Evolutionary conservation across 2,888 invertebrate species (phyloP), one percentile per base, ranked within the genome.

Genomic region (Caenorhabditis angaria): DNA sequence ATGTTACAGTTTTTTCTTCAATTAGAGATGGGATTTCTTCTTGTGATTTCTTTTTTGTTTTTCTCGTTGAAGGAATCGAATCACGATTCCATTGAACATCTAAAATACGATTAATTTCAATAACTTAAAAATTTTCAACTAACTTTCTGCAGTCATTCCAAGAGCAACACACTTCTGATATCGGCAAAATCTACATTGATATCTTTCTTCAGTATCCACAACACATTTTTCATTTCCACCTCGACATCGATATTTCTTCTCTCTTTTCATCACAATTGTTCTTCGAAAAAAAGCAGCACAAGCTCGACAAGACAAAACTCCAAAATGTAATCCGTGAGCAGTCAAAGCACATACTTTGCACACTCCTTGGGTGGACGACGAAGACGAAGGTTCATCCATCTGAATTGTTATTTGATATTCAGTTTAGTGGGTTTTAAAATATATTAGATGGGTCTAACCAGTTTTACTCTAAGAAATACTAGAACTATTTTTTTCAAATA

Each of bases 71-170:
- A 20, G 53, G 61, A 3, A 76, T 62, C 2, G 68, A 65, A 41
- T 77, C 77, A n/a, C 77, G 64, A 47, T 77, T 77, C 60, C 61
- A 77, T 61, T 77, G 77, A 1, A 77, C 77, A 60, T 77, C 73
- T 70, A 53, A 29, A 56, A 56, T 1, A 4, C 8, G 4, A 2
- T 32, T 8, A 24, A 50, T 4, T 8, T 50, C n/a, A 22, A 64
- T 32, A 51, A 61, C 6, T 18, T n/a, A 41, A 41, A 10, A 2
- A 14, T 12, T 3, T 18, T 41, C 41, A 14, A 41, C 50, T 50
- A 29, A 68, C 73, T 77, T n/a, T 77, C 77, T 8, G 68, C 53
- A 6, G 77, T 77, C 77, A 77, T 77, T 5, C 77, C 77, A 2
- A 74, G 53, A 4, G 54, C 28, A 2, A 70, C 65, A 54, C 77